phyloP scores from a whole-genome alignment of 1,140 invertebrate species.

The Pseudomyrmex pallidus region DNA sequence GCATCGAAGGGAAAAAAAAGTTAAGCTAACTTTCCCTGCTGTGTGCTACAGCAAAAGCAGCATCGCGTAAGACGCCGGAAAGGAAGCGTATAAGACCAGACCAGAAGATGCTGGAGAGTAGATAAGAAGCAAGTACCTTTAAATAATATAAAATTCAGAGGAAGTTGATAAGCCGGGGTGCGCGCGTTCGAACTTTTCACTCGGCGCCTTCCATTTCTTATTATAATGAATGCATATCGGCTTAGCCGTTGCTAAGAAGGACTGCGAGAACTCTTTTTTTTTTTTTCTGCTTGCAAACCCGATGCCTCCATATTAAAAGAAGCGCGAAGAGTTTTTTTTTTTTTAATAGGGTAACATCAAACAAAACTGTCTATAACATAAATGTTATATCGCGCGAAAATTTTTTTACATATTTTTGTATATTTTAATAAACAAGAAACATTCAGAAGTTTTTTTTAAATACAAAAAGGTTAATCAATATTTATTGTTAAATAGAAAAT shows the following conservation, averaged over 20 bases:
- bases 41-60: slow-evolving; percentile 12
- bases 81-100: slow-evolving; percentile 54
- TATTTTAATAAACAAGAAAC: background rate
- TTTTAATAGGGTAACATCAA: background rate
- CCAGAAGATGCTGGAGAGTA: slow-evolving; percentile 47
- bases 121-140: slow-evolving; percentile 76
- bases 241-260: slow-evolving; percentile 80
- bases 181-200: slow-evolving; percentile 84
- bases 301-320: slow-evolving; percentile 69
- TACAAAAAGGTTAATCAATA: background rate
- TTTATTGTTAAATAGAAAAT: slow-evolving; percentile 27
- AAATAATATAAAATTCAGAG: slow-evolving; percentile 85
- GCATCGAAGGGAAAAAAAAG: slow-evolving; percentile 74
- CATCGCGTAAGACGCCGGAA: slow-evolving; percentile 46
- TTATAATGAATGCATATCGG: slow-evolving; percentile 86
- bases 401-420: background rate
- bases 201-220: slow-evolving; percentile 83
- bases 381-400: background rate
- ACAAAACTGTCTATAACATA: background rate
- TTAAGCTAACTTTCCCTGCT: slow-evolving; percentile 78
- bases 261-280: slow-evolving; percentile 83
- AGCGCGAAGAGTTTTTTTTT: background rate
- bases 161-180: slow-evolving; percentile 83
- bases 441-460: background rate
- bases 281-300: slow-evolving; percentile 77